Conservation (phyloP, 1,140 invertebrate genomes). For the Drosophila kanapiae region DNA sequence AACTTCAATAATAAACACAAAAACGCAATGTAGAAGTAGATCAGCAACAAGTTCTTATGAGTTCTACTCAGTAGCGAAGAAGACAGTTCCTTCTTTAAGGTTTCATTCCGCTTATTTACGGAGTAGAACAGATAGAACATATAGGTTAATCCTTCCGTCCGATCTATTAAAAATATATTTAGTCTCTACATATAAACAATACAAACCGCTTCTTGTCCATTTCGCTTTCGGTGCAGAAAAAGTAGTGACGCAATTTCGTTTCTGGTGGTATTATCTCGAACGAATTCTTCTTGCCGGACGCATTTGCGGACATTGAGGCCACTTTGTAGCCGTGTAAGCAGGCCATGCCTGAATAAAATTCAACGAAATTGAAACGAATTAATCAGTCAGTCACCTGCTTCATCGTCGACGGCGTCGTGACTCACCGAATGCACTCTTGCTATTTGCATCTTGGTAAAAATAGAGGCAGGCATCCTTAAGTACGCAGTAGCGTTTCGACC, state of each 20-base stretch:
- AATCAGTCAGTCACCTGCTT: conserved; percentile 43
- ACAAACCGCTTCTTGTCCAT: conserved; percentile 96
- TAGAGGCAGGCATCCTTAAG: conserved; percentile 98
- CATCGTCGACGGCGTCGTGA: conserved; percentile 26
- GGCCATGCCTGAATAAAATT: conserved; percentile 89
- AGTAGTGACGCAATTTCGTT: conserved; percentile 93
- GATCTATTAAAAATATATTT: neutral
- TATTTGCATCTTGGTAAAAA: conserved; percentile 95
- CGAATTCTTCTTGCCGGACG: conserved; percentile 93
- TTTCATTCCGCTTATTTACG: no score
- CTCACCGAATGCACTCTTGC: conserved; percentile 94
- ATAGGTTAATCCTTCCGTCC: no score
- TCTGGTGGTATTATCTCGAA: conserved; percentile 97
- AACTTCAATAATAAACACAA: neutral
- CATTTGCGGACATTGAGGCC: conserved; percentile 90
- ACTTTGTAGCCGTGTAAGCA: conserved; percentile 98
- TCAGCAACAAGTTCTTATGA: no score
- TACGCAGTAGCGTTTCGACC: conserved; percentile 96
- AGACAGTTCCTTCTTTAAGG: neutral
- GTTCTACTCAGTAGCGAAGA: neutral
- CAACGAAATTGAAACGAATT: conserved; percentile 21
- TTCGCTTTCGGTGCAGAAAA: conserved; percentile 96
- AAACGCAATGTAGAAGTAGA: no score
- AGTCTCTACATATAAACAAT: neutral
- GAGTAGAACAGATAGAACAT: no score